A percentile compares a stretch with the other conserved stretches of the same genome.
phyloP scores from a whole-genome alignment of 2,797 vertebrate species.

The Carduelis carduelis region DNA sequence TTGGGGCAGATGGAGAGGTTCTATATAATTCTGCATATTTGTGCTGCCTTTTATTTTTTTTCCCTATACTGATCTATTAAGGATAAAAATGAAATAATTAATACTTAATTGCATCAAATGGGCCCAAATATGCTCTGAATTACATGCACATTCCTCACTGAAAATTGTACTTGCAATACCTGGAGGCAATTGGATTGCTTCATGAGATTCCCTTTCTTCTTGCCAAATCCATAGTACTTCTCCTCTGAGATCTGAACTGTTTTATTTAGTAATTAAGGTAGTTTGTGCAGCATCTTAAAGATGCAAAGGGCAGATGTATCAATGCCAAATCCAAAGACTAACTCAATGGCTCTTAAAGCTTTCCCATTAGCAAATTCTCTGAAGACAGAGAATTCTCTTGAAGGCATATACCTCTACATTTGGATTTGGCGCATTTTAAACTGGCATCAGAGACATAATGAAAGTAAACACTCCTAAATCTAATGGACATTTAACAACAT shows the following conservation, averaged over 20 bases:
- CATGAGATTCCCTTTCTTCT: slow-evolving; percentile 12
- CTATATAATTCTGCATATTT: background rate
- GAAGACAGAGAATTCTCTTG: slow-evolving; percentile 1
- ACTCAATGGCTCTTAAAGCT: slow-evolving; percentile 9
- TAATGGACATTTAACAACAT: background rate
- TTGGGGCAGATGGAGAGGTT: background rate
- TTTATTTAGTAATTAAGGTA: slow-evolving; percentile 59
- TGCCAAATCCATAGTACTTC: background rate
- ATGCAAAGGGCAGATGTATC: slow-evolving; percentile 29
- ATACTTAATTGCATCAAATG: slow-evolving; percentile 4
- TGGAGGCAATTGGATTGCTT: slow-evolving; percentile 37
- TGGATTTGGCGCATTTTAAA: slow-evolving; percentile 25
- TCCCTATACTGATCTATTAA: background rate
- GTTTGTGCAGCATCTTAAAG: slow-evolving; percentile 48
- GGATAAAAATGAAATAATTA: background rate
- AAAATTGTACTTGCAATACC: background rate
- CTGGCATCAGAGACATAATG: background rate
- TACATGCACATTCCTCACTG: background rate
- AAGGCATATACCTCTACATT: background rate
- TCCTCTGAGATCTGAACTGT: slow-evolving; percentile 25
- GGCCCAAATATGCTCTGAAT: background rate
- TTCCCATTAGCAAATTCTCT: background rate
- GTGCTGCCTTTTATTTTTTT: background rate
- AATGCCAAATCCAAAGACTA: slow-evolving; percentile 4
- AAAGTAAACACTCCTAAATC: slow-evolving; percentile 8